Percentiles rank a stretch among this genome's conserved stretches.
These are phyloP conservation scores for Nymphalis urticae DNA, from an alignment of 2,888 invertebrate genomes.

Conservation along the genomic window DNA sequence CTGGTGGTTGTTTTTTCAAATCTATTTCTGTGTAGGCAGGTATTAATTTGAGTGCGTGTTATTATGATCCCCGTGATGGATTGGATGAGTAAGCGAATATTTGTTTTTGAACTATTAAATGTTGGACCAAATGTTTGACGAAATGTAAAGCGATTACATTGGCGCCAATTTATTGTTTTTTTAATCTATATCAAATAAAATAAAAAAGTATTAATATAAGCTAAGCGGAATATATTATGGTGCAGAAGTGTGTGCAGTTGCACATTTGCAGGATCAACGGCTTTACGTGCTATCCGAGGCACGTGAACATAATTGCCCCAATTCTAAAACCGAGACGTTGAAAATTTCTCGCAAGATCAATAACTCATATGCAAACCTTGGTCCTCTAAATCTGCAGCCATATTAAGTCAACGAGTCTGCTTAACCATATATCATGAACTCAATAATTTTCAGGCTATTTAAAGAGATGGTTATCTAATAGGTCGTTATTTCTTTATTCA, in stretches of 20 bases:
- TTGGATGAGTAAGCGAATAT: constrained; percentile 71
- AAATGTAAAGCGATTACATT: constrained; percentile 21
- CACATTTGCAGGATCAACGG: too few relatives aligned
- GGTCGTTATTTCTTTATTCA: neutral
- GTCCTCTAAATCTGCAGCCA: too few relatives aligned
- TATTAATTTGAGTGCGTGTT: constrained; percentile 75
- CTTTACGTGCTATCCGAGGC: too few relatives aligned
- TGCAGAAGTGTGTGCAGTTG: too few relatives aligned
- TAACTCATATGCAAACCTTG: too few relatives aligned
- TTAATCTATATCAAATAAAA: too few relatives aligned
- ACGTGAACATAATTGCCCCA: too few relatives aligned
- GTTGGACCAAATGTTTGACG: constrained; percentile 24
- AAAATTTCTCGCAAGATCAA: too few relatives aligned
- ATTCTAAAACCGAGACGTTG: too few relatives aligned
- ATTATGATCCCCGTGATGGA: constrained; percentile 77
- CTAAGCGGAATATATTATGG: too few relatives aligned
- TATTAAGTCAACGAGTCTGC: too few relatives aligned
- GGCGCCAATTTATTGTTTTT: constrained; percentile 10
- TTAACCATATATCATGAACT: neutral
- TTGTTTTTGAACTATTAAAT: constrained; percentile 53
- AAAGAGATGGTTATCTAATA: constrained; percentile 13
- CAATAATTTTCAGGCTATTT: neutral
- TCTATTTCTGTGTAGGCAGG: constrained; percentile 70
- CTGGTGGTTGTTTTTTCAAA: constrained; percentile 57
- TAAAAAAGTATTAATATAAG: too few relatives aligned